Base-by-base conservation (phyloP, 1,140 invertebrate genomes). In the Trichogramma pretiosum region DNA sequence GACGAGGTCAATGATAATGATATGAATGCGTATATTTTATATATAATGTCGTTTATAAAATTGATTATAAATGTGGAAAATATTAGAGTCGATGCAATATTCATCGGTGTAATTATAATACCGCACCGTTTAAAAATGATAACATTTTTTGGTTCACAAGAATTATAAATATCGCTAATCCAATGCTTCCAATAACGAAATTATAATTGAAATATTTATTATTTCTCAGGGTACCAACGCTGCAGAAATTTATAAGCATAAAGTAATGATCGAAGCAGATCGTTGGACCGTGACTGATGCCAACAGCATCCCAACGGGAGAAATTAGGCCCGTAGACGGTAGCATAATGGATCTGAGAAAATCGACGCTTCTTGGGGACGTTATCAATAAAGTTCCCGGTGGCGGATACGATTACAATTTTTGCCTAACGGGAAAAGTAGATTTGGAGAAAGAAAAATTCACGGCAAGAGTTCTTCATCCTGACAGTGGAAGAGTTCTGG, bases 221-320 rank as follows among this genome's bases (percentile, higher is more conserved):
- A 26, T 48, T 50, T 52, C 61, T 65, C 48, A 81, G 79, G 66
- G 56, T 38, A 54, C 57, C 1, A 65, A 63, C 38, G 56, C 63
- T 5, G 24, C 43, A 14, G 80, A 80, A 53, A 54, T 89, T 1
- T 81, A 84, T 53, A 80, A 87, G 35, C 92, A 96, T 63, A 58
- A 73, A 16, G 70, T 93, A 3, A 68, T 61, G 1, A 76, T 95
- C 1, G 83, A 85, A 57, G 84, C 88, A 21, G 82, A 90, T 70
- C 69, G 68, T 18, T 89, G 84, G 61, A 87, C 85, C 1, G 83
- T 86, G 42, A 80, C 87, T 0, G 79, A 89, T 57, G 55, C 72
- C 0, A 72, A 76, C n/a, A 78, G 77, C 5, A 87, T 93, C 54
- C 88, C 89, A 11, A 91, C 84, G 28, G 91, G 91, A 1, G 77